phyloP scores from a whole-genome alignment of 2,113 vertebrate genomes.

The Gambusia holbrooki region DNA sequence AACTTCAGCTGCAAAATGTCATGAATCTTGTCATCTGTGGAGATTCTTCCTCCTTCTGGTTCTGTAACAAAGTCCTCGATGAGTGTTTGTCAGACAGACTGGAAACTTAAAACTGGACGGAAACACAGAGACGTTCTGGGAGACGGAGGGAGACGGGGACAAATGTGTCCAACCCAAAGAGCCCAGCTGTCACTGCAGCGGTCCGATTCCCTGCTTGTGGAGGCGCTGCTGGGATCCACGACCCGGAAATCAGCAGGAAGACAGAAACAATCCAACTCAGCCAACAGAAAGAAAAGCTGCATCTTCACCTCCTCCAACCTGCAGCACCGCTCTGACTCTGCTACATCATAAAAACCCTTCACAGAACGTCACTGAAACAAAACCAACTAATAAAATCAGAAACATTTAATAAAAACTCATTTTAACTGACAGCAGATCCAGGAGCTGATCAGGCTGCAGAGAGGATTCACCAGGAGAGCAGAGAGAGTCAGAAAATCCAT shows the following conservation, averaged over 20 bases:
- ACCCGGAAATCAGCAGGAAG: not conserved
- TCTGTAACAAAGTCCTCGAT: not conserved
- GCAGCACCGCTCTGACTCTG: not conserved
- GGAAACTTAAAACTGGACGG: not conserved
- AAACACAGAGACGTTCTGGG: not conserved
- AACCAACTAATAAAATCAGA: not conserved
- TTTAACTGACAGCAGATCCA: not conserved
- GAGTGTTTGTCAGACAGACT: not conserved
- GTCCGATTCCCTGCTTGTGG: conserved; percentile 6
- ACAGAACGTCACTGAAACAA: conserved; percentile 19
- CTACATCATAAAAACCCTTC: not conserved
- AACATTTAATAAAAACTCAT: not conserved
- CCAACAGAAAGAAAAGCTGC: not conserved
- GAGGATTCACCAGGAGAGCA: not conserved
- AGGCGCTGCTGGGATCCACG: not conserved
- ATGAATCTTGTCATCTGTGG: not conserved
- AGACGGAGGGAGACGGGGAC: not conserved
- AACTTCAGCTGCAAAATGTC: not conserved
- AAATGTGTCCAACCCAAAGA: not conserved
- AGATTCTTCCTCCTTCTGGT: not conserved
- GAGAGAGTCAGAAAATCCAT: no score
- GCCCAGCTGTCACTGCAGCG: not conserved
- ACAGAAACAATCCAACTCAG: not conserved
- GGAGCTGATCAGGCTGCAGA: not conserved
- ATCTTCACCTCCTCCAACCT: not conserved